Evolutionary conservation across 2,888 invertebrate genomes (phyloP).

Genomic region (Agrotis segetum): DNA sequence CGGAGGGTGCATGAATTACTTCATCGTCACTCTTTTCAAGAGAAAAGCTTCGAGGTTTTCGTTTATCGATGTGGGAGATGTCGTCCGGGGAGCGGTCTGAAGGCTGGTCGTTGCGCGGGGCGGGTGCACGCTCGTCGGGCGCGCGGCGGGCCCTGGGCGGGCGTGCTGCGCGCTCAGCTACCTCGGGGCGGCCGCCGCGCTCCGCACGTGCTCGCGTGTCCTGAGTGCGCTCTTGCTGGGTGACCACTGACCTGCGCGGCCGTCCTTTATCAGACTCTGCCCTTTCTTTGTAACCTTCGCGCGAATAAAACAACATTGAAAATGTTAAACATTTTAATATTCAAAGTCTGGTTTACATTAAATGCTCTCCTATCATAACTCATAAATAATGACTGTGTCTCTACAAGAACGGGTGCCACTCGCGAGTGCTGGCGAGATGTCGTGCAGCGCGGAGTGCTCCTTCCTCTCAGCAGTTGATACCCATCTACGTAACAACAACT

Average conservation of each 20-base stretch:
- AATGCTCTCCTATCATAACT: conserved; percentile 47
- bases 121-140: conserved; percentile 14
- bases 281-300: conserved; percentile 64
- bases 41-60: conserved; percentile 31
- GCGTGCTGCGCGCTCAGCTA: conserved; percentile 8
- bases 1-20: conserved; percentile 16
- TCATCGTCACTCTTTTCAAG: conserved; percentile 50
- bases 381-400: conserved; percentile 40
- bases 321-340: conserved; percentile 55
- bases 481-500: conserved; percentile 16
- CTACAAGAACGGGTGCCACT: conserved; percentile 38
- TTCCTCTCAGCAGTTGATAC: conserved; percentile 17
- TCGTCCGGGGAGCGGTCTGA: conserved; percentile 14
- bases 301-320: conserved; percentile 66
- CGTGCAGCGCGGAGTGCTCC: conserved; percentile 12
- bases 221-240: conserved; percentile 28
- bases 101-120: conserved; percentile 19
- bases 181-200: conserved; percentile 18
- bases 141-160: conserved; percentile 5
- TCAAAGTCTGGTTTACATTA: conserved; percentile 54
- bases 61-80: conserved; percentile 23
- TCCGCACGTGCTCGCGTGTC: conserved; percentile 2
- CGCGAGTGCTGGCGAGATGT: conserved; percentile 12
- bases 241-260: conserved; percentile 30
- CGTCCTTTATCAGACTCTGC: conserved; percentile 34